Evolutionary conservation across 53 echinoderm and acorn worm genomes (phyloP), one percentile per base, ranked within the genome.

Genomic region (Crossaster papposus): DNA sequence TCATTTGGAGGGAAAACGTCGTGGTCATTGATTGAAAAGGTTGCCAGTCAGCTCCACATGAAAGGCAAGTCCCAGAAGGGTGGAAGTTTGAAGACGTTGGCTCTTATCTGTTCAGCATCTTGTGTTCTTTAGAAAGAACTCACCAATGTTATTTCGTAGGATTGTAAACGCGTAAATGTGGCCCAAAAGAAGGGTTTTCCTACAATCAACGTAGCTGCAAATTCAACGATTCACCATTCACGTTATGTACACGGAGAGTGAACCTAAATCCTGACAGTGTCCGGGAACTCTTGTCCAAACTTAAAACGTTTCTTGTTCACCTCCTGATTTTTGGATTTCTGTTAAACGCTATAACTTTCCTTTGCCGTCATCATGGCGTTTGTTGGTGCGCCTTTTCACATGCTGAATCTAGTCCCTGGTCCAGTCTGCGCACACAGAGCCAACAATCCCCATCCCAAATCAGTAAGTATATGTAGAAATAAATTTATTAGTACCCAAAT

Each of bases 391-490:
- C 38, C 85, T 71, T 63, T 87, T 37, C 35, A 87, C 63, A 9
- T 75, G 77, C 26, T 87, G 64, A 87, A 87, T 76, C 75, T 95
- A 30, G 54, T 95, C 10, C 95, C 95, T 0, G 95, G 95, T 17
- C 95, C 95, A 30, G 84, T 95, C 2, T 86, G 91, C 54, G 72
- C 65, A 29, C 88, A 84, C 34, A 89, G 95, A 24, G 38, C 75
- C 72, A 95, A 95, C 86, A 93, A 93, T 68, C 93, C 93, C 12
- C 93, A 93, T 62, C 93, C 93, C 4, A 90, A 34, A 81, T 7
- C 51, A 90, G 93, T 93, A 93, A 93, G 93, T 86, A 30, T n/a
- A 58, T 4, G 6, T 17, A 58, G 12, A 14, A 2, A 58, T 15
- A 14, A 58, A 52, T 52, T 13, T 10, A 52, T 52, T 58, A 58